Evolutionary conservation across 2,888 invertebrate species (phyloP).

Genomic region (Siphlonurus alternatus): DNA sequence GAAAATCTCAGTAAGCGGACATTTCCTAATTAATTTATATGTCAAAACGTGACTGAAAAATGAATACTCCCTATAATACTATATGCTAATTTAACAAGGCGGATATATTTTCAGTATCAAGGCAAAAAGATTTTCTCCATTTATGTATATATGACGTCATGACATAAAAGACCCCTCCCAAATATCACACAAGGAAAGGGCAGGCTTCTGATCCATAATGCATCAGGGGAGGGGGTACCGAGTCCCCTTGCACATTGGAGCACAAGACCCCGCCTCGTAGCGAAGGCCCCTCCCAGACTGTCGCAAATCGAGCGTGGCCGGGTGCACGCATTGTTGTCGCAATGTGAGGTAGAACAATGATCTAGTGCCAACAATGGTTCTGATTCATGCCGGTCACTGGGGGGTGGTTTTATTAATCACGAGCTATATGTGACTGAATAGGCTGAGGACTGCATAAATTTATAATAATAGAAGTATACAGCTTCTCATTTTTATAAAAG

Average conservation of each 20-base stretch:
- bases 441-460: too few relatives aligned
- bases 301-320: not conserved
- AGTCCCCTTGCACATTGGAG: not conserved
- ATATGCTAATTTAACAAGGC: not conserved
- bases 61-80: not conserved
- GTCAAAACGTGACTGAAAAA: not conserved
- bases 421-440: too few relatives aligned
- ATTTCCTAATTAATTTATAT: not conserved
- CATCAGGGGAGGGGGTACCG: not conserved
- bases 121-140: too few relatives aligned
- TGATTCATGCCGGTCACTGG: not conserved
- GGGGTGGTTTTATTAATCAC: not conserved
- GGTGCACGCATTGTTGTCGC: not conserved
- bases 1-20: not conserved
- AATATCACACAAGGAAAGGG: not conserved
- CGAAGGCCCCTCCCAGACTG: not conserved
- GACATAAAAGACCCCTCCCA: not conserved
- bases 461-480: too few relatives aligned
- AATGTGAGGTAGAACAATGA: not conserved
- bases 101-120: not conserved
- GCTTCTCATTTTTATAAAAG: too few relatives aligned
- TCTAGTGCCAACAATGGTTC: not conserved
- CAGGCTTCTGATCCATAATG: not conserved
- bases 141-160: not conserved
- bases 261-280: not conserved